A percentile compares a stretch with the other conserved stretches of the same genome.
Evolutionary conservation across 2,113 vertebrate genomes (phyloP).

Genomic region (Semnornis frantzii): DNA sequence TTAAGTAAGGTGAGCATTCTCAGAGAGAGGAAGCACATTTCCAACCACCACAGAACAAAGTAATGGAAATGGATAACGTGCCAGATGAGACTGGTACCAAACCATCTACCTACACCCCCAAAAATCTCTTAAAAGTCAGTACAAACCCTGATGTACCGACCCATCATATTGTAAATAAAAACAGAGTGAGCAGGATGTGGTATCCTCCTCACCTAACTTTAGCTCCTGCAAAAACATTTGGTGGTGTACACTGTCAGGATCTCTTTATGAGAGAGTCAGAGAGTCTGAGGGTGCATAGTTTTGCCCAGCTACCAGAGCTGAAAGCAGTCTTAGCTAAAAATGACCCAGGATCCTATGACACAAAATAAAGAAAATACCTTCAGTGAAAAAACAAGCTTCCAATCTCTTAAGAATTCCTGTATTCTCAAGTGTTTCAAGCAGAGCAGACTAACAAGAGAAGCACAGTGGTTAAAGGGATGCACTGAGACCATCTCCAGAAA

Average conservation of each 20-base stretch:
- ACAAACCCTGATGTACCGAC: neutral
- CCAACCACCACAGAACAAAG: neutral
- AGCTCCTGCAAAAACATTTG: neutral
- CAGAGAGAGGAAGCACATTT: neutral
- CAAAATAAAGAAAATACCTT: neutral
- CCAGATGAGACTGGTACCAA: neutral
- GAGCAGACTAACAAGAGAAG: neutral
- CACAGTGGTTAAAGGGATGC: neutral
- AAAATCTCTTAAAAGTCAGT: neutral
- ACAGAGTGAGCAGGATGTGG: neutral
- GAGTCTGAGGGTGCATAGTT: neutral
- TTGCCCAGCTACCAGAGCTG: neutral
- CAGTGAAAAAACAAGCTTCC: neutral
- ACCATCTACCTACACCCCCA: neutral
- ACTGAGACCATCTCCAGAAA: neutral
- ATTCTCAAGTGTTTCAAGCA: neutral
- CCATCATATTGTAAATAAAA: neutral
- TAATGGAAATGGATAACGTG: neutral
- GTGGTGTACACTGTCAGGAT: neutral
- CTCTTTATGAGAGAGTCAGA: neutral
- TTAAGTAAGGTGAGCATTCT: neutral
- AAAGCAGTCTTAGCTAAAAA: neutral
- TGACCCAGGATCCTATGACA: neutral
- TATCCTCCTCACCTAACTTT: neutral
- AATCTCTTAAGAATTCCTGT: fast-evolving